Percentiles rank a stretch among this genome's conserved stretches.
Evolutionary conservation across 2,797 vertebrate species (phyloP).

Genomic region (Gymnoscopelus microlampas): DNA sequence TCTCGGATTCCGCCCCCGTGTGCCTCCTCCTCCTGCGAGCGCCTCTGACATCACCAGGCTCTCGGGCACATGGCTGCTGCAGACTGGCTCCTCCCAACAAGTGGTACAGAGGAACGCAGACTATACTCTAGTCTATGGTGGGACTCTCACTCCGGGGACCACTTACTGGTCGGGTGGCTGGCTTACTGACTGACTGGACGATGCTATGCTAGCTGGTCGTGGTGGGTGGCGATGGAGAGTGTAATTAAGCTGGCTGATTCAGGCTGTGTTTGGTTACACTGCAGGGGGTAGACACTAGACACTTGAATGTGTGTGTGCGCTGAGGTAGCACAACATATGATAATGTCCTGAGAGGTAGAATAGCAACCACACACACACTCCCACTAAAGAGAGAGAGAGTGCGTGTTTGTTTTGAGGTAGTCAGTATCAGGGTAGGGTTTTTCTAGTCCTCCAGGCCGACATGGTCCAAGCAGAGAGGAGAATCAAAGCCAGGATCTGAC

Average conservation of each 20-base stretch:
- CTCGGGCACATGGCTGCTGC: constrained; percentile 47
- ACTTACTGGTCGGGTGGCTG: constrained; percentile 7
- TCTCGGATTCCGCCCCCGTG: constrained; percentile 68
- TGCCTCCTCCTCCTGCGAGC: constrained; percentile 45
- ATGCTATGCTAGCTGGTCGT: constrained; percentile 17
- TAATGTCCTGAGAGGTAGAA: constrained; percentile 38
- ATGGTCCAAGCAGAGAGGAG: constrained; percentile 22
- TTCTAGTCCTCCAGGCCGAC: constrained; percentile 17
- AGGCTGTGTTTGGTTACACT: background rate
- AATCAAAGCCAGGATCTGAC: no score
- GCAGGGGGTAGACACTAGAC: background rate
- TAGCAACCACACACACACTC: constrained; percentile 2
- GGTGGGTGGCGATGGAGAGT: background rate
- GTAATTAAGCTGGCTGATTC: constrained; percentile 32
- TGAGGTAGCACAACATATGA: constrained; percentile 44
- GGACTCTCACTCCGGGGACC: constrained; percentile 19
- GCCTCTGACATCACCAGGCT: constrained; percentile 84
- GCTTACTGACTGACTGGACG: constrained; percentile 16
- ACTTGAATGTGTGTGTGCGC: background rate
- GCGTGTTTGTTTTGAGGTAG: constrained; percentile 44
- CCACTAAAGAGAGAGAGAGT: background rate
- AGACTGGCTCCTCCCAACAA: constrained; percentile 22
- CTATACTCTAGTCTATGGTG: background rate
- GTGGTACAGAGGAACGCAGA: background rate
- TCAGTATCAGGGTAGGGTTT: constrained; percentile 44